phyloP scores from a whole-genome alignment of 2,888 invertebrate species.

The Tigriopus californicus region DNA sequence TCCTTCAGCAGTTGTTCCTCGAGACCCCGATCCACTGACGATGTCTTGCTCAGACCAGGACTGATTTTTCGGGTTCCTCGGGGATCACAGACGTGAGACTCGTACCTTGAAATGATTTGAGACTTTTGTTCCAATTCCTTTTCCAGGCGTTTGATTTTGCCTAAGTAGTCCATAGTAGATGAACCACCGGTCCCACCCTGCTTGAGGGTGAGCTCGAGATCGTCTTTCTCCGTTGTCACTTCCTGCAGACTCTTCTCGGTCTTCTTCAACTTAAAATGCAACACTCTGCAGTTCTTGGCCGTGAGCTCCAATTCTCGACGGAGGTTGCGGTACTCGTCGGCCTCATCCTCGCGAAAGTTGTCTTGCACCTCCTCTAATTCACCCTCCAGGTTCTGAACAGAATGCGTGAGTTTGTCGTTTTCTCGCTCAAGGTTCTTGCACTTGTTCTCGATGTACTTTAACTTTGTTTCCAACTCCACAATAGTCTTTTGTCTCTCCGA shows the following conservation, averaged over 20 bases:
- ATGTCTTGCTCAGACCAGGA: conserved; percentile 18
- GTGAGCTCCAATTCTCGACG: conserved; percentile 90
- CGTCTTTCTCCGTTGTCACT: conserved; percentile 62
- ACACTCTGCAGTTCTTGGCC: conserved; percentile 90
- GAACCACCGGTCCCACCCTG: not conserved
- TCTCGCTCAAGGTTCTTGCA: conserved; percentile 90
- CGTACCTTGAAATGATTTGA: conserved; percentile 2
- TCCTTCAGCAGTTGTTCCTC: conserved; percentile 51
- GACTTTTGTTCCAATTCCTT: conserved; percentile 8
- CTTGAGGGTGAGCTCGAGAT: conserved; percentile 28
- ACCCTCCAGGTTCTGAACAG: conserved; percentile 75
- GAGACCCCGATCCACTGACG: conserved; percentile 5
- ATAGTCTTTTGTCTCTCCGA: conserved; percentile 34
- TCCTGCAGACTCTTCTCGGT: conserved; percentile 52
- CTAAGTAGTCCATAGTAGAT: not conserved
- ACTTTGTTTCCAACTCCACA: conserved; percentile 57
- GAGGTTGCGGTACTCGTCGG: conserved; percentile 80
- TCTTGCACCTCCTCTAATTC: conserved; percentile 99
- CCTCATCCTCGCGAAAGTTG: conserved; percentile 88
- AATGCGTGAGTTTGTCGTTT: conserved; percentile 82
- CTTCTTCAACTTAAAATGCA: conserved; percentile 93
- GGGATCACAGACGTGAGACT: conserved; percentile 18
- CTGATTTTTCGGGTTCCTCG: conserved; percentile 18
- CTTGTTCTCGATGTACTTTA: conserved; percentile 70
- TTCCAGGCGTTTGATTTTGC: conserved; percentile 4